Base-by-base conservation (phyloP, 2,888 invertebrate genomes). In the Orchesella flavescens region DNA sequence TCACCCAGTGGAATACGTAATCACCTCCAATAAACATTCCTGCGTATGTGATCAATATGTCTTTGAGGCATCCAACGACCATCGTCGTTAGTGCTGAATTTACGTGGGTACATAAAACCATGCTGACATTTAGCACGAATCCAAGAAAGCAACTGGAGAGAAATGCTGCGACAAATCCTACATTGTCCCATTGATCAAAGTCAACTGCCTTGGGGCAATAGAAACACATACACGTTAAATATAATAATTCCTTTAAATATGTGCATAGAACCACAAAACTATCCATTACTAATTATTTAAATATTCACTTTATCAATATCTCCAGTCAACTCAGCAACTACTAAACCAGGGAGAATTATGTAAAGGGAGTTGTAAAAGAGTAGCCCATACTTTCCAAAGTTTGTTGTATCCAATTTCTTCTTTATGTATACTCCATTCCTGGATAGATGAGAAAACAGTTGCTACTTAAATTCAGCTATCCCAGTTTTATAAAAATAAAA, bases 1-100 rank as follows among this genome's bases (percentile, higher is more conserved):
- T 99, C 46, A 95, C 92, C 93, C 94, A 94, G 1, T 95, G 94
- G 90, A 98, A 99, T 83, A 98, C 93, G 91, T 99, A 99, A 91
- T 99, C 99, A 13, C 98, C 99, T 57, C 98, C 98, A 78, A 99
- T 95, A 63, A 97, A 93, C 98, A 99, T 99, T 44, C 99, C 99
- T 86, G 97, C 92, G 91, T 99, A 99, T 0, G 99, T 99, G 2
- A 99, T 96, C 88, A 97, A 93, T 88, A 99, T 95, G 91, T 99
- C 99, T 92, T 99, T 99, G 76, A 99, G 92, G 89, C 98, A 98
- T 4, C 99, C 99, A 87, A 99, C 96, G 83, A 99, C 98, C 7
- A 98, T 98, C 0, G 99, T 99, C 0, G 99, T 99, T 72, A 99
- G 92, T 15, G 99, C 98, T 79, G 98, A 98, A 91, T 99, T 99